phyloP scores from a whole-genome alignment of 2,113 vertebrate genomes.

The Thamnophis sirtalis region DNA sequence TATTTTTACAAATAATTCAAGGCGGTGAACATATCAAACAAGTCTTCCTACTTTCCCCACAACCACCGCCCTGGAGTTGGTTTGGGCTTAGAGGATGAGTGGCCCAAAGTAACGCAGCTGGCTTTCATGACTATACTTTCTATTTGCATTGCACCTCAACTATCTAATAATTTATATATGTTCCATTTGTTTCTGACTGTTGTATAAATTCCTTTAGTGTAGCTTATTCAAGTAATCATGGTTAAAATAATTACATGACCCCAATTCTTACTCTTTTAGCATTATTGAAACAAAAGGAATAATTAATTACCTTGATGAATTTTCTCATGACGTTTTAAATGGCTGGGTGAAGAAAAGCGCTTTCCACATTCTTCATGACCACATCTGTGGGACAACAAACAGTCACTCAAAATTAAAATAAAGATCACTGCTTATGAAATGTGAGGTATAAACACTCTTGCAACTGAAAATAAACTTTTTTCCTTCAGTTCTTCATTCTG shows the following conservation, averaged over 20 bases:
- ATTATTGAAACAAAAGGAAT: rapidly evolving
- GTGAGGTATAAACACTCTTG: neutral
- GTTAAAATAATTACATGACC: neutral
- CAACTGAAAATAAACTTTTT: neutral
- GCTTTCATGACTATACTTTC: neutral
- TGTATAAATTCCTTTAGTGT: neutral
- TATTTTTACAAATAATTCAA: neutral
- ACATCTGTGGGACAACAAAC: constrained; percentile 70
- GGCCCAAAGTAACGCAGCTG: neutral
- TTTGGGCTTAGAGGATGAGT: neutral
- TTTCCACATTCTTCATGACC: constrained; percentile 74
- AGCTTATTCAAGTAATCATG: neutral
- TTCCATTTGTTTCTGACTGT: neutral
- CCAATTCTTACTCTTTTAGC: neutral
- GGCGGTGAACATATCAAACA: neutral
- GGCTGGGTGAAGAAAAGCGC: constrained; percentile 67
- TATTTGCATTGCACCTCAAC: neutral
- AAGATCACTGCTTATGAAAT: neutral
- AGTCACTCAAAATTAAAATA: neutral
- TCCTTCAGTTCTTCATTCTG: neutral
- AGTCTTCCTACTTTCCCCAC: neutral
- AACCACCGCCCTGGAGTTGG: neutral
- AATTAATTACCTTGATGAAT: constrained; percentile 76
- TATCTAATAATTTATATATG: neutral
- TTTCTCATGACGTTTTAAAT: constrained; percentile 79